These are phyloP conservation scores for Chironomus tepperi DNA, from an alignment of 1,140 invertebrate species.

Conservation along the genomic window DNA sequence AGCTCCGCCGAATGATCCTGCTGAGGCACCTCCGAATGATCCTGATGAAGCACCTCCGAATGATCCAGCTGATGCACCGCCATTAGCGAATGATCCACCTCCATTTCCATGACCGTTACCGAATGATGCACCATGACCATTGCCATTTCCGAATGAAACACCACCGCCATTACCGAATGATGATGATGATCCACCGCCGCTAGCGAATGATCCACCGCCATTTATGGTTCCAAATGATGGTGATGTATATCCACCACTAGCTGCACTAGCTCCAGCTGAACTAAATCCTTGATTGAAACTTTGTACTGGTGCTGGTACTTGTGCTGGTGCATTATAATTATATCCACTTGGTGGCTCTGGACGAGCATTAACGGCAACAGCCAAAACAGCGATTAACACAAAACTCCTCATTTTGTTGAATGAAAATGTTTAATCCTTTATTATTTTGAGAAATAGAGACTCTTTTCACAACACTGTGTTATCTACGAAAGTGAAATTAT, in stretches of 20 bases:
- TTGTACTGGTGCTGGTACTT: constrained; percentile 27
- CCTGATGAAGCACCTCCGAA: constrained; percentile 28
- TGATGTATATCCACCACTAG: constrained; percentile 24
- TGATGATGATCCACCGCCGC: constrained; percentile 30
- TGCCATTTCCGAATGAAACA: constrained; percentile 26
- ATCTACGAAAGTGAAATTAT: constrained; percentile 2
- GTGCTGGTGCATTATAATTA: constrained; percentile 5
- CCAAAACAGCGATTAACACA: constrained; percentile 26
- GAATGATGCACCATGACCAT: too few relatives aligned
- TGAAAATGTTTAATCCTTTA: neutral
- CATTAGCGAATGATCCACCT: too few relatives aligned
- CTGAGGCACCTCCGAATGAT: too few relatives aligned
- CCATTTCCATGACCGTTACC: too few relatives aligned
- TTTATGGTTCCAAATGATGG: constrained; percentile 27
- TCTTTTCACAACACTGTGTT: neutral
- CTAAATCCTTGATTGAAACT: neutral
- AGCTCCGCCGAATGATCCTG: constrained; percentile 28
- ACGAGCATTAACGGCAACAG: constrained; percentile 31
- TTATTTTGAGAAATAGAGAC: neutral
- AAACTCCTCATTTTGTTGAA: neutral
- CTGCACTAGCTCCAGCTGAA: constrained; percentile 28
- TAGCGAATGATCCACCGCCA: constrained; percentile 26
- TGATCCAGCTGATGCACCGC: too few relatives aligned
- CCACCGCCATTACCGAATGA: constrained; percentile 26
- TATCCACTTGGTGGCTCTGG: constrained; percentile 32